phyloP scores from a whole-genome alignment of 2,888 invertebrate genomes.

The Congeria kusceri region DNA sequence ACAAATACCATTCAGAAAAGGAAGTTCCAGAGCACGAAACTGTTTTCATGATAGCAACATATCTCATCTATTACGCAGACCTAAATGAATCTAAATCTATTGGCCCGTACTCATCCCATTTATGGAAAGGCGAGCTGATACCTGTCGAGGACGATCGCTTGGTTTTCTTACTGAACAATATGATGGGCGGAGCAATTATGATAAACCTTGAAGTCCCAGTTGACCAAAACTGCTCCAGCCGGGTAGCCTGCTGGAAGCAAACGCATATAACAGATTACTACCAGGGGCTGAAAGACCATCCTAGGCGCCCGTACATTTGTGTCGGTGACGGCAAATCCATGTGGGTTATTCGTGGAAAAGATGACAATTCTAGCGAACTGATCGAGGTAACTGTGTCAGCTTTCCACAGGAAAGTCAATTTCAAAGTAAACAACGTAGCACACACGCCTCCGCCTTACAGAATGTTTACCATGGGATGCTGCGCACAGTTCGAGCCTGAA shows the following conservation, averaged over 20 bases:
- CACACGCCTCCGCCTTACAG: constrained; percentile 41
- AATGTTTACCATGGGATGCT: constrained; percentile 20
- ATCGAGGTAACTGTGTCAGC: constrained; percentile 6
- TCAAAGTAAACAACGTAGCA: background rate
- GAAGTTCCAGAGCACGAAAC: background rate
- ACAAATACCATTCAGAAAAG: background rate
- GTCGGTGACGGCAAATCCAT: constrained; percentile 22
- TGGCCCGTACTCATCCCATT: background rate
- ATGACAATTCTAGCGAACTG: constrained; percentile 17
- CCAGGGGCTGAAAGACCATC: constrained; percentile 12
- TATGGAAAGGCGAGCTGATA: background rate
- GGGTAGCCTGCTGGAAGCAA: background rate
- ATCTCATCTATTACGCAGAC: background rate
- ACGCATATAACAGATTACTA: constrained; percentile 13
- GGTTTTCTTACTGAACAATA: constrained; percentile 10
- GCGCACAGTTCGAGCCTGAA: constrained; percentile 7
- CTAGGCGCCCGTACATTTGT: constrained; percentile 11
- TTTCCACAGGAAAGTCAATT: background rate
- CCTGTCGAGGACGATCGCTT: constrained; percentile 13
- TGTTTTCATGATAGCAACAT: background rate
- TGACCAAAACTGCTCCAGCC: background rate
- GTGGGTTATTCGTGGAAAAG: constrained; percentile 36
- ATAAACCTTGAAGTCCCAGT: constrained; percentile 8
- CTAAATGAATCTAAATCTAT: background rate
- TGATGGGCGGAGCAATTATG: background rate